These are phyloP conservation scores for Myripristis jacobus DNA, from an alignment of 2,797 vertebrate species.

Conservation along the genomic window DNA sequence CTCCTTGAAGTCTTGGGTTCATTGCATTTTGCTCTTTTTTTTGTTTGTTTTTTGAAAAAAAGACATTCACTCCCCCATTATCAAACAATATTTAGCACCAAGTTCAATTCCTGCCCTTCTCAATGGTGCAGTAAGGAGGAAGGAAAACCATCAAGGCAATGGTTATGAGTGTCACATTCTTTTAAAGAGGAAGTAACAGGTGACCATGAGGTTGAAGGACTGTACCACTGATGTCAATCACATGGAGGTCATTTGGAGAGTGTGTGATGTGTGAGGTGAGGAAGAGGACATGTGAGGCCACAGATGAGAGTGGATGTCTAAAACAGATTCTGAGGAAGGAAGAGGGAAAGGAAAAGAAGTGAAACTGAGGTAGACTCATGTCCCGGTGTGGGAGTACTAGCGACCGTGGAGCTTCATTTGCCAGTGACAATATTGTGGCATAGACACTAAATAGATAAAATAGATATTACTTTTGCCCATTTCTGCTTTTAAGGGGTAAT, in stretches of 20 bases:
- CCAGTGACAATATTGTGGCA: slow-evolving; percentile 34
- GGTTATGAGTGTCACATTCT: slow-evolving; percentile 16
- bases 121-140: not conserved
- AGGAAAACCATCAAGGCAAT: slow-evolving; percentile 14
- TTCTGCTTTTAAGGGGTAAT: slow-evolving; percentile 36
- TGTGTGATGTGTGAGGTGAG: slow-evolving; percentile 1
- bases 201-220: slow-evolving; percentile 15
- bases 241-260: slow-evolving; percentile 32
- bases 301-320: slow-evolving; percentile 8
- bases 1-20: not conserved
- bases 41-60: slow-evolving; percentile 4
- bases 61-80: slow-evolving; percentile 21
- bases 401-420: slow-evolving; percentile 21
- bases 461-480: slow-evolving; percentile 43
- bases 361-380: slow-evolving; percentile 32
- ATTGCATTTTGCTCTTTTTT: not conserved
- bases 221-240: slow-evolving; percentile 29
- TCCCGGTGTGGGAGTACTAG: slow-evolving; percentile 10
- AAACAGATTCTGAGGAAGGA: slow-evolving; percentile 34
- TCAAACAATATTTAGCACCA: slow-evolving; percentile 8
- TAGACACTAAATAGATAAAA: slow-evolving; percentile 54
- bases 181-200: slow-evolving; percentile 21
- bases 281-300: slow-evolving; percentile 19
- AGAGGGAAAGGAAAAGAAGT: slow-evolving; percentile 35
- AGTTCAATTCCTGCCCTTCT: slow-evolving; percentile 8